Base-by-base conservation (phyloP, 64 coral and sea anemone species). In the Pocillopora verrucosa region DNA sequence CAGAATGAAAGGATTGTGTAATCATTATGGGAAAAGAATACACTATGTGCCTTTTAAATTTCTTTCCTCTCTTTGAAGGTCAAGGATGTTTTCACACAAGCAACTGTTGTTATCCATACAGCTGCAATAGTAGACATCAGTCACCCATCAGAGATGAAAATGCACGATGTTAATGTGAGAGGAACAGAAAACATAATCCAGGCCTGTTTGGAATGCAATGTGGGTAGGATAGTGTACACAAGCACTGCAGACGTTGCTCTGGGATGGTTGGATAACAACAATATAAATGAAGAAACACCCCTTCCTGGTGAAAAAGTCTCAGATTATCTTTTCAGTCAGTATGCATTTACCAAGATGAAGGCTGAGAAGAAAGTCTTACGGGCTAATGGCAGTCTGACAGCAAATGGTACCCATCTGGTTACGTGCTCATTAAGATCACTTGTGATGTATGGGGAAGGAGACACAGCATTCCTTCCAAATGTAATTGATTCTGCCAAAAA, bases 271-370 rank as follows among this genome's bases (percentile, higher is more conserved):
- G 77, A 79, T 57, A 79, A 79, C 19, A 59, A 26, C 77, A 79
- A 79, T 79, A 14, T 79, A 15, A 60, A 79, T 25, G 77, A 79
- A 15, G 56, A 56, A 79, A 24, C 77, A 59, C 19, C 77, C 12
- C 22, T 34, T 24, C 77, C 77, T 13, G 77, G 77, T 3, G 56
- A 79, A 25, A 30, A 79, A 59, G 56, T 79, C 3, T 79, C 77
- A 2, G 77, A 79, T 30, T 79, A 60, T 57, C 77, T 79, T 79
- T 79, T 79, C 26, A 57, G 77, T 51, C 77, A 60, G n/a, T 79
- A 79, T 60, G 77, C 77, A 59, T 79, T 79, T 57, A 79, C 77
- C 26, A 79, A 79, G n/a, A 79, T 79, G 77, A 51, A 79, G 59
- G 77, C 77, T 25, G 77, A 79, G 77, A 79, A 60, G 56, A 79